Conservation (phyloP, 2,797 vertebrate genomes). For the Platalea minor region DNA sequence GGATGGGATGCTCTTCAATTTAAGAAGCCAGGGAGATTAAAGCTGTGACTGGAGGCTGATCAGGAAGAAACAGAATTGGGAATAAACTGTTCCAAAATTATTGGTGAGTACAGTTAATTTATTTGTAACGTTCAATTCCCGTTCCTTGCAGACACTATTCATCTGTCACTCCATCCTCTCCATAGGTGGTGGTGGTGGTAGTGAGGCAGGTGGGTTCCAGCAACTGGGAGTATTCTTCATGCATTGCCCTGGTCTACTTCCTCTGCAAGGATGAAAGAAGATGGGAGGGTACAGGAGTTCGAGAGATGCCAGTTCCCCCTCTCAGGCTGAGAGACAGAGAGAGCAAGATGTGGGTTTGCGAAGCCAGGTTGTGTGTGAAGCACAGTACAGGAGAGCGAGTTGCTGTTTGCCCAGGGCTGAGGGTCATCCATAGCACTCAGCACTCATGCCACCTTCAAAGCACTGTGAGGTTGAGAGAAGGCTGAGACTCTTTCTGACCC, state of each 20-base stretch:
- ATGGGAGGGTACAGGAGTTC: background rate
- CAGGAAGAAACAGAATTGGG: background rate
- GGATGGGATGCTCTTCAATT: background rate
- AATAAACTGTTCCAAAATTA: background rate
- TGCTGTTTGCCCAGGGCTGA: background rate
- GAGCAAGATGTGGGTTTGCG: background rate
- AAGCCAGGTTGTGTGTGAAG: background rate
- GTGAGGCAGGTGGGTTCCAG: background rate
- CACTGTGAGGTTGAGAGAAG: background rate
- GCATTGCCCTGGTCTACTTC: background rate
- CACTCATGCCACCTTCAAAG: background rate
- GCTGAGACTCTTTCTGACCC: background rate
- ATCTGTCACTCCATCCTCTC: background rate
- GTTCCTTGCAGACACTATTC: background rate
- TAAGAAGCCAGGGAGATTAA: background rate
- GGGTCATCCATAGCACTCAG: background rate
- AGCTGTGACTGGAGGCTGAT: background rate
- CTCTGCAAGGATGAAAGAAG: background rate
- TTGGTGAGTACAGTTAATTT: constrained; percentile 11
- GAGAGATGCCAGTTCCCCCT: background rate
- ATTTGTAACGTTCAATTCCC: background rate
- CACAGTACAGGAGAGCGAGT: background rate
- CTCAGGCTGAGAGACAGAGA: background rate
- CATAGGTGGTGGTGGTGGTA: background rate
- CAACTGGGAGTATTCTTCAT: background rate